Base-by-base conservation (phyloP, 2,797 vertebrate species). In the Lagocephalus sceleratus region DNA sequence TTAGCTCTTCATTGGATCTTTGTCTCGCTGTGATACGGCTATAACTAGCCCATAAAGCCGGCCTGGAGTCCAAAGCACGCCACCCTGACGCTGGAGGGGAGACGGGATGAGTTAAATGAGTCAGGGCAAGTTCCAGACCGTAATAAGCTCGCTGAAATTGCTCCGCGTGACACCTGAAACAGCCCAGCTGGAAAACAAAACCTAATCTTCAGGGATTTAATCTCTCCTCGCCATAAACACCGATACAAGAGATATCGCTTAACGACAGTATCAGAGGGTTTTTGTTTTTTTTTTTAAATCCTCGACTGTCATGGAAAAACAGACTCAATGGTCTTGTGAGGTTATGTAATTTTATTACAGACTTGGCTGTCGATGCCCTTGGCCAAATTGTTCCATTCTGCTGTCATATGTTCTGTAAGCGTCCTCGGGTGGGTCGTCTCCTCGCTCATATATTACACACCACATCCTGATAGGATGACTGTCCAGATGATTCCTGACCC, bases 1-100 rank as follows among this genome's bases (percentile, higher is more conserved):
- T 87, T 85, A 83, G 79, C 75, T 75, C 66, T 29, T 15, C 78
- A 89, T 87, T 54, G 87, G 87, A 87, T 79, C 72, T 66, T 68
- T 76, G 81, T 85, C 77, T 69, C 10, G 17, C 69, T 63, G 59
- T 74, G 81, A 74, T 80, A 66, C 68, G 51, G 69, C 67, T 75
- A 65, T 73, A 78, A 84, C 81, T 71, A 62, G 80, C 82, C 83
- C 71, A 55, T 74, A 65, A 78, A 60, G 70, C 63, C 57, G 56
- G 60, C 39, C 62, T 57, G 63, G 63, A 59, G 75, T 72, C 61
- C 63, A 60, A 61, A 17, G n/a, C 51, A 60, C 10, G 15, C 39
- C 32, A 51, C 20, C 47, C 51, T 19, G 19, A 52, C 22, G 0
- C 8, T 54, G 26, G 25, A 47, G 17, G 39, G 16, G 21, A 21